A percentile compares a stretch with the other conserved stretches of the same genome.
Evolutionary conservation across 2,888 invertebrate species (phyloP).

Genomic region (Hipparchia sbordonii): DNA sequence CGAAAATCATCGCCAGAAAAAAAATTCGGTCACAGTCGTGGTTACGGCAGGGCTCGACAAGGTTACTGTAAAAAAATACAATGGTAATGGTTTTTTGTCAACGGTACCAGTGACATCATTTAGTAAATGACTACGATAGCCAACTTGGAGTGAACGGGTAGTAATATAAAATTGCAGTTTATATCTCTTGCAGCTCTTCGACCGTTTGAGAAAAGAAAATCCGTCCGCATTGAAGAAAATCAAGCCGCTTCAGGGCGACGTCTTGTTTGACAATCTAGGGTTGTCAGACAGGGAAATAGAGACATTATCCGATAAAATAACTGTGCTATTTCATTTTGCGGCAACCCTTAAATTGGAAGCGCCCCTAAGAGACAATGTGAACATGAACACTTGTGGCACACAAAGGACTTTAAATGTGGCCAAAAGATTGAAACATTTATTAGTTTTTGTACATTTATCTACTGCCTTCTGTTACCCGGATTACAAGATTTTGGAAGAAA

Average conservation of each 20-base stretch:
- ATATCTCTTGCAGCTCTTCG: conserved; percentile 85
- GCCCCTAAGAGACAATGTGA: conserved; percentile 91
- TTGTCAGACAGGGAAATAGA: conserved; percentile 83
- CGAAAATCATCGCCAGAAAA: no score
- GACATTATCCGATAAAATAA: conserved; percentile 85
- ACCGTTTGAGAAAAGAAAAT: conserved; percentile 84
- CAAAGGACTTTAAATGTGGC: conserved; percentile 89
- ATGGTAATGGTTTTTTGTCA: no score
- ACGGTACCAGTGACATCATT: no score
- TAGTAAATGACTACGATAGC: no score
- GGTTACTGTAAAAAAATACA: no score
- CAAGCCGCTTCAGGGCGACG: conserved; percentile 88
- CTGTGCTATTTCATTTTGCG: conserved; percentile 95
- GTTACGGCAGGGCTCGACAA: no score
- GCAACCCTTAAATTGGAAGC: conserved; percentile 96
- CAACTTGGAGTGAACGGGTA: no score
- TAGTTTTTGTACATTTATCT: conserved; percentile 92
- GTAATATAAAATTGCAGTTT: not conserved
- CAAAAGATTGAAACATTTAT: conserved; percentile 88
- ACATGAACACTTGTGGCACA: conserved; percentile 96
- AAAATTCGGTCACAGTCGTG: no score
- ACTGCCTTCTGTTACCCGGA: conserved; percentile 99
- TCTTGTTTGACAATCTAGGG: conserved; percentile 85
- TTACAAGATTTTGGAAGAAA: conserved; percentile 77
- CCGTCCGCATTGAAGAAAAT: conserved; percentile 88